Evolutionary conservation across 2,113 vertebrate genomes (phyloP), one percentile per base, ranked within the genome.

Genomic region (Phyllopteryx taeniolatus): DNA sequence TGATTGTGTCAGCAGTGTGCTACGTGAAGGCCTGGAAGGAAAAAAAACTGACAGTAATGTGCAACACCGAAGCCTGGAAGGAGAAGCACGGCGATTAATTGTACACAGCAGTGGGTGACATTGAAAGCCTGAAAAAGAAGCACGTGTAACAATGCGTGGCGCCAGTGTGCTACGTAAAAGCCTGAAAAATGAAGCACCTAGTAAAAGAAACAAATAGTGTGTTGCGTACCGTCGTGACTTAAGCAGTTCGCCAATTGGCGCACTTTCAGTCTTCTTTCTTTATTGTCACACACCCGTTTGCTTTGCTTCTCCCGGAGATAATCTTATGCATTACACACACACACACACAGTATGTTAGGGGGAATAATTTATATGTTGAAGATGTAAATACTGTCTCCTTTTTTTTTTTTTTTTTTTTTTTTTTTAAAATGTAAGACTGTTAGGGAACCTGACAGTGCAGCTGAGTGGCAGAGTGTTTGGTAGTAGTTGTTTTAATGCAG

Each of bases 331-430:
- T 91, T 86, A 89, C 80, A 86, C 75, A 79, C 67, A 79, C 67
- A 79, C 79, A 86, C 75, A 78, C 69, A 78, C 77, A 80, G 73
- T 83, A 85, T 84, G 81, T 83, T 86, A 81, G 84, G 85, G 85
- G 85, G 82, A 86, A 78, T 89, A 87, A 91, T 90, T 91, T 90
- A 90, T 92, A 84, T 85, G 82, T 86, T 79, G 69, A 90, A 83
- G 83, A 88, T 92, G 89, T 92, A 92, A 89, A 91, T 90, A 90
- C 80, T 81, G 76, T 86, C 63, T 76, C 14, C 31, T 79, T 69
- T 74, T 63, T 56, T 56, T 70, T 49, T 80, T 61, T 69, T 39
- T 75, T 20, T 35, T 78, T 72, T 72, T 60, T 65, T 71, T 53
- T 76, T 69, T 69, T 39, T 75, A 15, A 77, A 83, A 83, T 49